Base-by-base conservation (phyloP, 1,140 invertebrate species). In the Zaprionus tsacasi region DNA sequence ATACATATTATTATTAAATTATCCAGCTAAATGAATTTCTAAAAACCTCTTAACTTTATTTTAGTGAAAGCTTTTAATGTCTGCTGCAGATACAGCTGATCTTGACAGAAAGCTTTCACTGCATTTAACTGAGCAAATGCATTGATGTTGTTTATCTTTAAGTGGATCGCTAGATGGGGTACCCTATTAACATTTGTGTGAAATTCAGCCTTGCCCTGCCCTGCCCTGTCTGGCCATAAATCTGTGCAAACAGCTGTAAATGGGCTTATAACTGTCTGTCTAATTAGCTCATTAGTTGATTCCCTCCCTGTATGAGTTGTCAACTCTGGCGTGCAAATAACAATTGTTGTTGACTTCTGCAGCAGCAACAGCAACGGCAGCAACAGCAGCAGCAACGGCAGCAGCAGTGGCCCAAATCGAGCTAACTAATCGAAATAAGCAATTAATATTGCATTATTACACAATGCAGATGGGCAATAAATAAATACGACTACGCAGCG, bases 401-500 rank as follows among this genome's bases (percentile, higher is more conserved):
- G 11, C 27, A 12, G 21, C 35, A 61, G 48, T 25, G 48, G 25
- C 45, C 35, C 27, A 21, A 59, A 33, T 65, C 21, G 36, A 63
- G 61, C 57, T 66, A 81, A 74, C 56, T 35, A 63, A 61, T 68
- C 66, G 15, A 55, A 82, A 70, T 58, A 68, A 33, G 52, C 82
- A 86, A 81, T 79, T 86, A 76, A 81, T 81, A 79, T 76, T 79
- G 61, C 71, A 81, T 64, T 72, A 76, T 85, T 85, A 70, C 70
- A 35, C 54, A 75, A 85, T 27, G 27, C 54, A 65, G 27, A 65
- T 17, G 33, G 45, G 60, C 76, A 82, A 69, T 48, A 68, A 67
- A 81, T 72, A 80, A 76, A 79, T 65, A 76, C 54, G 69, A 55
- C 48, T 25, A 82, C 45, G 15, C 50, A 55, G 38, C 57, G 48